Percentiles rank a stretch among this genome's conserved stretches.
Evolutionary conservation across 1,140 invertebrate species (phyloP).

Genomic region (Atta colombica): DNA sequence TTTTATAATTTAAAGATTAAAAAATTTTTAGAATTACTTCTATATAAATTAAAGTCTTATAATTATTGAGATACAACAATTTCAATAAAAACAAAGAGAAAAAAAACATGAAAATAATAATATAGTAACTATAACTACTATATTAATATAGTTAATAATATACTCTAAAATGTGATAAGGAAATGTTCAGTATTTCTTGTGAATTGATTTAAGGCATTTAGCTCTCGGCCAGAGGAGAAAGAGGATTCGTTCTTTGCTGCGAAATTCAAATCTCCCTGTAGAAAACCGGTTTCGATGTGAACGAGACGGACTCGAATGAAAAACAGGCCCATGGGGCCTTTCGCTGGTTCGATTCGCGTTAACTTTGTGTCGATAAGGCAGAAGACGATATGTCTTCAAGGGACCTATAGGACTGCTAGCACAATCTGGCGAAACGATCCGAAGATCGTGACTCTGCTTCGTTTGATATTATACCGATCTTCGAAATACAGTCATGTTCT

Average conservation of each 20-base stretch:
- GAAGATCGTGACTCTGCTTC: conserved; percentile 22
- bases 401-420: conserved; percentile 56
- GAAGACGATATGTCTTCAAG: conserved; percentile 36
- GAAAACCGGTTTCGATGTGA: conserved; percentile 71
- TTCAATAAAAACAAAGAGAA: not conserved
- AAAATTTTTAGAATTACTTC: not conserved
- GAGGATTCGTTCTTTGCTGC: conserved; percentile 71
- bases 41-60: not conserved
- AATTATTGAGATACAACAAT: not conserved
- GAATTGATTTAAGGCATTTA: conserved; percentile 55
- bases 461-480: conserved; percentile 68
- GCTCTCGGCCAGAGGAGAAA: conserved; percentile 56
- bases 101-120: not conserved
- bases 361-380: conserved; percentile 78
- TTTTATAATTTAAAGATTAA: not conserved
- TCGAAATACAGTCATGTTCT: conserved; percentile 2
- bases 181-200: conserved; percentile 52
- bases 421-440: conserved; percentile 66
- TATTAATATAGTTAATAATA: too few species aligned
- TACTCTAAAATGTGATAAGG: not conserved
- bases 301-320: conserved; percentile 4
- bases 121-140: not conserved
- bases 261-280: conserved; percentile 76
- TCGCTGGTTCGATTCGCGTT: conserved; percentile 50
- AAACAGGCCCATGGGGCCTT: conserved; percentile 21